Base-by-base conservation (phyloP, 2,888 invertebrate species). In the Epistrophella euchroma region DNA sequence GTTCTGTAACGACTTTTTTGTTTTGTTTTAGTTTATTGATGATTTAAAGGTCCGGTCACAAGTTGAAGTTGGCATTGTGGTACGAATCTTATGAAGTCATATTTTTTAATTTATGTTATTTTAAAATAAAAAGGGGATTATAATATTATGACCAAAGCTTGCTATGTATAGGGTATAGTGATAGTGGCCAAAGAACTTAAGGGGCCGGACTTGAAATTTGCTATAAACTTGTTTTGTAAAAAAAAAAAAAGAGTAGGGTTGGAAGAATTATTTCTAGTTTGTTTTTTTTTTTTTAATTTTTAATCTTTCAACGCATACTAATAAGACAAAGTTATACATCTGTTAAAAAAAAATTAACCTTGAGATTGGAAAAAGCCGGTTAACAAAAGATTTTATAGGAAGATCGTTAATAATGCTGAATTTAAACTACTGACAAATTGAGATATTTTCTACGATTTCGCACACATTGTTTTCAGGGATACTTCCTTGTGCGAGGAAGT, bases 1-100 rank as follows among this genome's bases (percentile, higher is more conserved):
- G 17, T n/a, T 52, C 32, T 71, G 60, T 62, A 62, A 77, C 43
- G 52, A 43, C 50, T 58, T 25, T 25, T 68, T 40, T 43, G 28
- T 37, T n/a, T 7, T 22, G 9, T 35, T 28, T 1, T 5, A 0
- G 11, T 9, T 58, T 4, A n/a, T 17, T n/a, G n/a, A 6, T 60
- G 22, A 37, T 45, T 47, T 32, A 45, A 28, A 64, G 45, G 32
- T 45, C 64, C 64, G 64, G 64, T 45, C 17, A 1, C 28, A 0
- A 19, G 66, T 47, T 40, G 11, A 25, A 43, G 25, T 28, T 62
- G 62, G 28, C 40, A 60, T 40, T 60, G 22, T 19, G 2, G 19
- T 25, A 60, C 22, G n/a, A 17, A 60, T 40, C 10, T n/a, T 37
- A 4, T 58, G 22, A 19, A 22, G 58, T 58, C 58, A 62, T n/a